A percentile compares a stretch with the other conserved stretches of the same genome.
Conservation (phyloP, 2,113 vertebrate genomes). For the Trematomus loennbergii region DNA sequence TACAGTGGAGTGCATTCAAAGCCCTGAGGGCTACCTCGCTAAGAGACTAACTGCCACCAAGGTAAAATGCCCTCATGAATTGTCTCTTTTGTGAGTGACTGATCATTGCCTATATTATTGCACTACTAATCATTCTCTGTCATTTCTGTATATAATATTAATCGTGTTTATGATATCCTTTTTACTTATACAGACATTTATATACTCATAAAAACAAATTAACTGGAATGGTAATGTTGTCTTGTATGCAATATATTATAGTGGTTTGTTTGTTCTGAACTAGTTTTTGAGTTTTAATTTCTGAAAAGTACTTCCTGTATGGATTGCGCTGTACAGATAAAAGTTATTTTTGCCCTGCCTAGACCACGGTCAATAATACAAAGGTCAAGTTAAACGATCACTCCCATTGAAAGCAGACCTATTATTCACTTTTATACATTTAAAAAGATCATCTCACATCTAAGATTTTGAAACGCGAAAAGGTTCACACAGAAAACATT, state of each 20-base stretch:
- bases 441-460: background rate
- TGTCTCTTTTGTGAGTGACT: background rate
- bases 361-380: background rate
- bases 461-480: background rate
- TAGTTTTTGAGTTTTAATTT: background rate
- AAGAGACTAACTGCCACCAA: conserved; percentile 70
- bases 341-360: too few species aligned
- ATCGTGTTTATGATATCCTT: background rate
- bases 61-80: conserved; percentile 58
- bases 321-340: background rate
- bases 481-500: background rate
- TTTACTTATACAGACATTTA: background rate
- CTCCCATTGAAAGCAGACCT: background rate
- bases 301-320: background rate
- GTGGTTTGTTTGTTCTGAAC: background rate
- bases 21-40: conserved; percentile 71
- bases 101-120: background rate
- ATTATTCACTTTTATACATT: background rate
- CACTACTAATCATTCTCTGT: background rate
- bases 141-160: too few species aligned
- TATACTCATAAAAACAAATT: background rate
- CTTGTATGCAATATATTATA: background rate
- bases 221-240: background rate
- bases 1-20: conserved; percentile 75
- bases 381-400: background rate